Evolutionary conservation across 2,113 vertebrate species (phyloP).

Genomic region (Fulmarus glacialis): DNA sequence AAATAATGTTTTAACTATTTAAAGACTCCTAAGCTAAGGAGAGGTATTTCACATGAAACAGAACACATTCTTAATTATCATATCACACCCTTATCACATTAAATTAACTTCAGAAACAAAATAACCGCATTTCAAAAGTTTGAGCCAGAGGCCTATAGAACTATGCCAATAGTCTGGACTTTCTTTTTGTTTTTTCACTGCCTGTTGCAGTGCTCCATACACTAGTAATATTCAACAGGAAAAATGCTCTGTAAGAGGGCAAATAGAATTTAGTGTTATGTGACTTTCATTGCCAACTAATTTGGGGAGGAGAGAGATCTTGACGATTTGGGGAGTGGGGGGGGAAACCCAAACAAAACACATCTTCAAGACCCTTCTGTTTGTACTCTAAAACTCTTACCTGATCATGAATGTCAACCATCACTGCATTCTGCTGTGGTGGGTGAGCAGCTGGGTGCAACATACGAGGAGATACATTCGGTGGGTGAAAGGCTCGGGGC

Average conservation of each 20-base stretch:
- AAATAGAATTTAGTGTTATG: background rate
- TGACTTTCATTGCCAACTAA: background rate
- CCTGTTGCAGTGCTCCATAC: background rate
- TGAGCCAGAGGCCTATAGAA: background rate
- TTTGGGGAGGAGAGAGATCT: background rate
- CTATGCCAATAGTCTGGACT: background rate
- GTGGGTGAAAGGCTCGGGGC: slow-evolving; percentile 92
- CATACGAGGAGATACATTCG: slow-evolving; percentile 89
- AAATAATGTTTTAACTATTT: background rate
- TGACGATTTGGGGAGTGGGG: background rate
- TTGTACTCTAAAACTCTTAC: slow-evolving; percentile 58
- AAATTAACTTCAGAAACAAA: background rate
- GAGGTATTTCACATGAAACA: background rate
- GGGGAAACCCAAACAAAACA: background rate
- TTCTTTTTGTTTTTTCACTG: background rate
- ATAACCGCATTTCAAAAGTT: background rate
- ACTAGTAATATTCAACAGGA: background rate
- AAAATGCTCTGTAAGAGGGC: background rate
- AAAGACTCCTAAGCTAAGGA: background rate
- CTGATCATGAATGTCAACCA: slow-evolving; percentile 96
- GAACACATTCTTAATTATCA: background rate
- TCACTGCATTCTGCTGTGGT: slow-evolving; percentile 90
- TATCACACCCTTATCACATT: background rate
- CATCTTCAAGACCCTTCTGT: background rate
- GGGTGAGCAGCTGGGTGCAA: slow-evolving; percentile 91